phyloP scores from a whole-genome alignment of 2,888 invertebrate species.

The Toxonevra muliebris region DNA sequence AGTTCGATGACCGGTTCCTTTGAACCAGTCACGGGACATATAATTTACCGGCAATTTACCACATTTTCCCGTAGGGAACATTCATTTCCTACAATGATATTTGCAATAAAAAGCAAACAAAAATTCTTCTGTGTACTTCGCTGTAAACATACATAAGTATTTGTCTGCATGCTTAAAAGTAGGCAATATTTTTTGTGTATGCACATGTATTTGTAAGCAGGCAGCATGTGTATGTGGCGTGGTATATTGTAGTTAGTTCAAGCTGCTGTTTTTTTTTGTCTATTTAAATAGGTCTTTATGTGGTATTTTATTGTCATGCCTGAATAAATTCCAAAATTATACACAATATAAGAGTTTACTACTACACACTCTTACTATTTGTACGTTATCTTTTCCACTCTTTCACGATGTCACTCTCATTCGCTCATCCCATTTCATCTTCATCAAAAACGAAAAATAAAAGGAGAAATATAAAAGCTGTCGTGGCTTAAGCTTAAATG shows the following conservation, averaged over 20 bases:
- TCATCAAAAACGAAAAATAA: no score
- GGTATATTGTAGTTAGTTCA: background rate
- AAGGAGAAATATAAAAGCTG: no score
- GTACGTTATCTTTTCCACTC: no score
- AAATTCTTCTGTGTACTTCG: background rate
- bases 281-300: conserved; percentile 30
- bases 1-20: no score
- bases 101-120: background rate
- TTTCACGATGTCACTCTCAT: no score
- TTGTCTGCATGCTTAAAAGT: conserved; percentile 10
- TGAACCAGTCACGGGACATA: no score
- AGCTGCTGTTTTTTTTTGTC: background rate
- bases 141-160: background rate
- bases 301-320: conserved; percentile 41
- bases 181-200: conserved; percentile 7
- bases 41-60: background rate
- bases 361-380: no score
- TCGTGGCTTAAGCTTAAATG: no score
- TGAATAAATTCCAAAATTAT: conserved; percentile 41
- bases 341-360: background rate
- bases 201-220: background rate
- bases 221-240: background rate
- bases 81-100: conserved; percentile 2
- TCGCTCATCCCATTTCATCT: no score
- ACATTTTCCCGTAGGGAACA: background rate